Evolutionary conservation across 2,888 invertebrate species (phyloP), one percentile per base, ranked within the genome.

Genomic region (Cephus pygmeus): DNA sequence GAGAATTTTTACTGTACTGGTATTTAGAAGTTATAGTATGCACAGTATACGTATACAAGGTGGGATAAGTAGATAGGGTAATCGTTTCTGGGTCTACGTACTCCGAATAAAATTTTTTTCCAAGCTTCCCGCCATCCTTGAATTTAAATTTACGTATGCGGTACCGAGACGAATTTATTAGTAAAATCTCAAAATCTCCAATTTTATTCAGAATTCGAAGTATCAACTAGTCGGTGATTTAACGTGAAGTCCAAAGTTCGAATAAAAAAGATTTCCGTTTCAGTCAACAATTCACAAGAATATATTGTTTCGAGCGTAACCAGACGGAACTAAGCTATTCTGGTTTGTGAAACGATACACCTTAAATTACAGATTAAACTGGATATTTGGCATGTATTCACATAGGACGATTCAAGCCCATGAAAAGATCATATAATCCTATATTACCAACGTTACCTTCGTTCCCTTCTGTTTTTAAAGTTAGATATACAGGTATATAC

Each of bases 171-270:
- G 56, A 56, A 56, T 56, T 56, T 56, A 56, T 56, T 56, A 15
- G 40, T 56, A 56, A 15, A 56, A 56, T 56, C 9, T 56, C 23
- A 23, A 56, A 56, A 56, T 9, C 23, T 23, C 56, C 56, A 56
- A 23, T 23, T 56, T 2, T 2, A 56, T 56, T 56, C 6, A 56
- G 23, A 56, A 56, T 56, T 56, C 56, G 2, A 56, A 23, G 23
- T 9, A 56, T 23, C 56, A 9, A 23, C 23, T 4, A 40, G 15
- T 40, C 12, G 33, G 40, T 33, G 34, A 75, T 34, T 75, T 36
- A 68, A 33, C 30, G 75, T 75, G 33, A 75, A 71, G 71, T 71
- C 33, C 75, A 34, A 69, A 15, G 69, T 69, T 75, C 30, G 69
- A 34, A 9, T 74, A 12, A 34, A 34, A 74, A 74, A 6, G 74